phyloP scores from a whole-genome alignment of 2,797 vertebrate species.

The Leontopithecus rosalia region DNA sequence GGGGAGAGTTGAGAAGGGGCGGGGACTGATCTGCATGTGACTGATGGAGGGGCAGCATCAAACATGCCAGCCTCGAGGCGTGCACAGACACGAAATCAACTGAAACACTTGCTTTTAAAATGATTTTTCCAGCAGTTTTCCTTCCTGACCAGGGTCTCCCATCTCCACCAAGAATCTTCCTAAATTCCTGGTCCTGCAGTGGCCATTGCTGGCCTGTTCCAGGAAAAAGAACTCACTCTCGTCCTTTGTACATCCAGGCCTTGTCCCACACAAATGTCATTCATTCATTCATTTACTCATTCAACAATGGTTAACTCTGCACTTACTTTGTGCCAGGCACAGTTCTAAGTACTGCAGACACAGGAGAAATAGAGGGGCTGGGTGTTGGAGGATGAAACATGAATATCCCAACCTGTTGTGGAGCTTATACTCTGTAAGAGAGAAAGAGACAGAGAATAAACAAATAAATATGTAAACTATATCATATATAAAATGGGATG shows the following conservation, averaged over 20 bases:
- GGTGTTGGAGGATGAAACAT: not conserved
- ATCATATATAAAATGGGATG: not conserved
- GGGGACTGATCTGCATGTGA: conserved; percentile 39
- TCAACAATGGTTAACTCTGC: not conserved
- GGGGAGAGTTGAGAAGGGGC: conserved; percentile 11
- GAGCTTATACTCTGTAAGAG: not conserved
- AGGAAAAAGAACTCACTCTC: not conserved
- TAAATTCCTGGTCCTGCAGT: not conserved
- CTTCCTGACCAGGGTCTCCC: conserved; percentile 42
- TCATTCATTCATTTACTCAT: not conserved
- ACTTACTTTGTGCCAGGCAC: not conserved
- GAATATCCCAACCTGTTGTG: not conserved
- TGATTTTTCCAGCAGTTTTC: conserved; percentile 77
- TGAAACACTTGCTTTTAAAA: conserved; percentile 75
- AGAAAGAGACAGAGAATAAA: not conserved
- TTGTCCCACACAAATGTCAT: not conserved
- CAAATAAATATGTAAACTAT: not conserved
- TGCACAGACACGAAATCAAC: conserved; percentile 82
- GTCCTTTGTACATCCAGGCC: not conserved
- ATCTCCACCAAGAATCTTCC: conserved; percentile 57
- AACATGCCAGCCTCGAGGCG: conserved; percentile 69
- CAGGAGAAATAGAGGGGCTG: not conserved
- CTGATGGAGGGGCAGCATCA: not conserved
- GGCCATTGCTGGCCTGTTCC: not conserved
- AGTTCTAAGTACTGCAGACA: not conserved